Evolutionary conservation across 2,797 vertebrate genomes (phyloP), one percentile per base, ranked within the genome.

Genomic region (Micromesistius poutassou): DNA sequence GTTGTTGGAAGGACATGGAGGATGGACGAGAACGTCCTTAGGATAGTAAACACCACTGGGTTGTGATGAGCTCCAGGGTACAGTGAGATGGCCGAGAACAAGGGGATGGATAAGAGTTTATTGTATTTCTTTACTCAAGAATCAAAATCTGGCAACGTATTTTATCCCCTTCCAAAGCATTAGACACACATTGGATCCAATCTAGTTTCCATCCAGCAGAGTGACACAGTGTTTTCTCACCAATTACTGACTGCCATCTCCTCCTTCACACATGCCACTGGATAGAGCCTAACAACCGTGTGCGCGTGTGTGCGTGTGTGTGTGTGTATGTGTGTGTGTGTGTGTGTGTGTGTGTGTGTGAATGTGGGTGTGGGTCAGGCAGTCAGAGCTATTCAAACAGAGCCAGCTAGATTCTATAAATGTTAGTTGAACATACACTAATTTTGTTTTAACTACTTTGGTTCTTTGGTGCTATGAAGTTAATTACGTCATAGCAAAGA

Each of bases 171-270:
- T 87, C 78, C 46, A 66, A 81, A 80, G 80, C 82, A 87, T 90
- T 85, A 86, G 81, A 87, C 89, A 87, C 84, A 91, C 88, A 89
- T 86, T 87, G 85, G 80, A 80, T 81, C 85, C 79, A 85, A 88
- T 87, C 82, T 85, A 80, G 85, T 87, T 81, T 87, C 77, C 82
- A 87, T 87, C 81, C 83, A 86, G 85, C 79, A 86, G 87, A 89
- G 90, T 91, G 91, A 91, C 88, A 92, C 88, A 89, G 86, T 90
- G 82, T 85, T 90, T 91, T 90, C 90, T 92, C 91, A 91, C 90
- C 92, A 91, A 91, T 93, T 91, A 92, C 87, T 68, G 84, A 87
- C 89, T 92, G 88, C 83, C 89, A 88, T 88, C 87, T 90, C 76
- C 79, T 83, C 88, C 84, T 92, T 93, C 89, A 90, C 92, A 92